phyloP scores from a whole-genome alignment of 2,888 invertebrate species.

The Poecilobothrus nobilitatus region DNA sequence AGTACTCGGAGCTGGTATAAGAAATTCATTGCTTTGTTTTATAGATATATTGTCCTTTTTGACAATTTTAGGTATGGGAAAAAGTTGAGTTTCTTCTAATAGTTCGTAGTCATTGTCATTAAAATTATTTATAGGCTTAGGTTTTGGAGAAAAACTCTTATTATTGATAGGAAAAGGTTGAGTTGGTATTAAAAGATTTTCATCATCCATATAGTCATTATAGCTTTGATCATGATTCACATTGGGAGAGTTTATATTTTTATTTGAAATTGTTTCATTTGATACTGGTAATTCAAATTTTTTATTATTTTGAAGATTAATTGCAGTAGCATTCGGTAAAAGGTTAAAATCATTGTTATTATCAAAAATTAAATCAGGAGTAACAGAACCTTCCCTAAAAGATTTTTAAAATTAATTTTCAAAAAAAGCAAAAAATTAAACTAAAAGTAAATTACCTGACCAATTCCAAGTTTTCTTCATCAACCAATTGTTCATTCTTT shows the following conservation, averaged over 20 bases:
- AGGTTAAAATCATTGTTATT: background rate
- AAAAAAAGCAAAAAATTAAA: background rate
- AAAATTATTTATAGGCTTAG: background rate
- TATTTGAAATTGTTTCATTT: background rate
- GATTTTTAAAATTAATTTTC: background rate
- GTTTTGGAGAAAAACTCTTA: background rate
- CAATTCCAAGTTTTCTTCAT: background rate
- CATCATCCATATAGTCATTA: background rate
- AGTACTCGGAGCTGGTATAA: too few species aligned
- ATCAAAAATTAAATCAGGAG: conserved; percentile 13
- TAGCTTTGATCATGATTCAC: background rate
- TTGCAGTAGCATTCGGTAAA: background rate
- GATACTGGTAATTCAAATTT: too few species aligned
- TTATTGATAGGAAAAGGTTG: conserved; percentile 8
- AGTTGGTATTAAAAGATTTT: background rate
- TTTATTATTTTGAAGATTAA: too few species aligned
- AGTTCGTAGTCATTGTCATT: background rate
- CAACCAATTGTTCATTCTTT: background rate
- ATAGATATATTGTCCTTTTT: background rate
- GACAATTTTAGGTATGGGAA: background rate
- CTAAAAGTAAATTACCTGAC: background rate
- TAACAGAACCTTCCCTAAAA: conserved; percentile 8
- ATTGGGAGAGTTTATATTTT: background rate
- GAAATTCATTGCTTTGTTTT: background rate
- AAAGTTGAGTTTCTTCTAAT: conserved; percentile 10